A percentile compares a stretch with the other conserved stretches of the same genome.
Evolutionary conservation across 2,888 invertebrate genomes (phyloP).

Genomic region (Cremastinae sp.): DNA sequence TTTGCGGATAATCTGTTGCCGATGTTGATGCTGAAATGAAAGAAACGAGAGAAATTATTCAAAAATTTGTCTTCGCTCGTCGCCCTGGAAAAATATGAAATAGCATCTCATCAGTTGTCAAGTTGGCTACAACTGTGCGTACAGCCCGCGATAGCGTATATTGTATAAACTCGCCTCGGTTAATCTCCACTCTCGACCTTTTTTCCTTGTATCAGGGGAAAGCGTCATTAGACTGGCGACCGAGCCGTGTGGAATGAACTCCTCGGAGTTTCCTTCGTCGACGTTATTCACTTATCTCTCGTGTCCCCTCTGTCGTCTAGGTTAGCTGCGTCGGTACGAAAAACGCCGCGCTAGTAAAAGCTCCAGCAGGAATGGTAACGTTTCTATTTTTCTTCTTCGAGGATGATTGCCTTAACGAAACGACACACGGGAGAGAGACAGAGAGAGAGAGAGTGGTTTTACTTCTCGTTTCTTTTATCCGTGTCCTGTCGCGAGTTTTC

Average conservation of each 20-base stretch:
- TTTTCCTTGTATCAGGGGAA: too few species aligned
- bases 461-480: slow-evolving; percentile 56
- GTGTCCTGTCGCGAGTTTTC: slow-evolving; percentile 8
- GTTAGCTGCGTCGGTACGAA: slow-evolving; percentile 5
- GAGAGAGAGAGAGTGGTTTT: slow-evolving; percentile 33
- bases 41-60: too few species aligned
- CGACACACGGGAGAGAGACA: slow-evolving; percentile 46
- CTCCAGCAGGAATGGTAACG: slow-evolving; percentile 42
- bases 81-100: too few species aligned
- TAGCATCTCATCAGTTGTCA: too few species aligned
- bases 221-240: slow-evolving; percentile 22
- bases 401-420: slow-evolving; percentile 71
- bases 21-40: too few species aligned
- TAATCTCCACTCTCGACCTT: too few species aligned
- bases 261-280: slow-evolving; percentile 46
- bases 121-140: too few species aligned
- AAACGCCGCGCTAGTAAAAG: slow-evolving; percentile 34
- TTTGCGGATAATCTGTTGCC: too few species aligned
- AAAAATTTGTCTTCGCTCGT: too few species aligned
- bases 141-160: too few species aligned
- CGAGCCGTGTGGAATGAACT: slow-evolving; percentile 31
- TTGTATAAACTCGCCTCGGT: too few species aligned
- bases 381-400: slow-evolving; percentile 53
- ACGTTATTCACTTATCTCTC: slow-evolving; percentile 58
- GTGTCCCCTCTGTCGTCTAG: slow-evolving; percentile 28